Base-by-base conservation (phyloP, 2,888 invertebrate genomes). In the Caenorhabditis sp. region DNA sequence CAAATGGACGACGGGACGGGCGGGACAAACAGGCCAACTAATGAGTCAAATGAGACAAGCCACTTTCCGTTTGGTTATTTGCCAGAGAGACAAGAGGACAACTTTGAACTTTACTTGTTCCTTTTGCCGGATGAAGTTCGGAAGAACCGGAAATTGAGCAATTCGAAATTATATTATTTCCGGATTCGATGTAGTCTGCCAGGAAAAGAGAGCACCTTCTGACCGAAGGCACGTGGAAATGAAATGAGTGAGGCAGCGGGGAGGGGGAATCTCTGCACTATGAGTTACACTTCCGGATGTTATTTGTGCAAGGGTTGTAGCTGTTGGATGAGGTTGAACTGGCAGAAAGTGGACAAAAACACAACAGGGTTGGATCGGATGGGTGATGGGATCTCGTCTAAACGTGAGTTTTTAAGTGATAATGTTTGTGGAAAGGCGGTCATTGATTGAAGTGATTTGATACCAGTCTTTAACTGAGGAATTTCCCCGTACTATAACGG, bases 1-100 rank as follows among this genome's bases (percentile, higher is more conserved):
- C 58, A 82, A 68, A 79, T 32, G 58, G 62, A 62, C 24, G 24
- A 55, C 22, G 67, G 50, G 32, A 47, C n/a, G 58, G 40, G 37
- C 22, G 71, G 40, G 32, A 50, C 50, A 70, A 61, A 61, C 44
- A 56, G 68, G 60, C 47, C 9, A 32, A 20, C 35, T 47, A 65
- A 51, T 50, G 64, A 65, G 64, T 20, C 47, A 47, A n/a, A 47
- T 15, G 51, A 32, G 50, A 18, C 15, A 8, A 13, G 18, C 18
- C 18, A 18, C 32, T 32, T 26, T 26, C n/a, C 58, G 50, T 56
- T 68, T 56, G 44, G 56, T 58, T n/a, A n/a, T n/a, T n/a, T n/a
- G n/a, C n/a, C n/a, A n/a, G n/a, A n/a, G n/a, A n/a, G n/a, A n/a
- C 44, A 50, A 47, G 35, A 28, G 15, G 13, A 47, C n/a, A 47